Conservation (phyloP, 2,113 vertebrate genomes). For the Hydrochoerus hydrochaeris region DNA sequence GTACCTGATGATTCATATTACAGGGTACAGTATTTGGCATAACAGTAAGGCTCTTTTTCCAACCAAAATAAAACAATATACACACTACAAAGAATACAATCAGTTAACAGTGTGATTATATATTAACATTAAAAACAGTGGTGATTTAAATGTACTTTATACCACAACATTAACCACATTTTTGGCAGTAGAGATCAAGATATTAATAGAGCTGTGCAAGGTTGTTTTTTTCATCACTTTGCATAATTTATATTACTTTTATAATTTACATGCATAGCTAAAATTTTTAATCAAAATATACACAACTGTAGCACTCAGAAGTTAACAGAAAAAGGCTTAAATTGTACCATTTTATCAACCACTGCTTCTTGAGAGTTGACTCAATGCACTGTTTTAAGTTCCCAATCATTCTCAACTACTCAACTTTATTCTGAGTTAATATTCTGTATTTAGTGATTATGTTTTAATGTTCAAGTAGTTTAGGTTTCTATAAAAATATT, state of each 20-base stretch:
- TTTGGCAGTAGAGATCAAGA: not conserved
- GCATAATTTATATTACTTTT: not conserved
- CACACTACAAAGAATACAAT: not conserved
- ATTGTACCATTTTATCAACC: not conserved
- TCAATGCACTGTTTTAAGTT: not conserved
- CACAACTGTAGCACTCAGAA: not conserved
- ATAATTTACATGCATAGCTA: not conserved
- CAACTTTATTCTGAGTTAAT: not conserved
- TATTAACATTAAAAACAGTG: not conserved
- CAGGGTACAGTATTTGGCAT: not conserved
- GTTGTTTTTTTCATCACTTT: constrained; percentile 14
- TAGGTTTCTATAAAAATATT: not conserved
- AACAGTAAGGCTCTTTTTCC: not conserved
- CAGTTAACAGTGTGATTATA: not conserved
- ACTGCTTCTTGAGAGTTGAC: not conserved
- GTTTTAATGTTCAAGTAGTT: not conserved
- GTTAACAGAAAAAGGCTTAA: not conserved
- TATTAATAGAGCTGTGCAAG: not conserved
- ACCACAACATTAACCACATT: not conserved
- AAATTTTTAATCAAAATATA: constrained; percentile 33
- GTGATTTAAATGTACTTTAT: not conserved
- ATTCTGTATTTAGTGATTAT: not conserved
- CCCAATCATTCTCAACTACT: not conserved
- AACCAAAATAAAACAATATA: not conserved
- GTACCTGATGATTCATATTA: not conserved